phyloP scores from a whole-genome alignment of 2,113 vertebrate species.

The Sprattus sprattus region DNA sequence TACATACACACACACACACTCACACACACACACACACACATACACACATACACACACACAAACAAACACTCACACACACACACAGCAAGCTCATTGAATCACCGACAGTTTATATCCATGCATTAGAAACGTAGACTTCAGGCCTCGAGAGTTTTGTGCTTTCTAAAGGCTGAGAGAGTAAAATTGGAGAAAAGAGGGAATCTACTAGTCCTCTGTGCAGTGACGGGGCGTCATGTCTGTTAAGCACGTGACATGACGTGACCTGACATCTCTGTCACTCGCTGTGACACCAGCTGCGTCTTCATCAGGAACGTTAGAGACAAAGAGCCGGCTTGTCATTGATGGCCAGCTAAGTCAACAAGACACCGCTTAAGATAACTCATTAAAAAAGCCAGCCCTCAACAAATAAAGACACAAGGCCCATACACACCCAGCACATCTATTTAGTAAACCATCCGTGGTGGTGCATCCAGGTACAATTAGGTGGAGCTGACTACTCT shows the following conservation, averaged over 20 bases:
- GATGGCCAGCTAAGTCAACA: slow-evolving; percentile 11
- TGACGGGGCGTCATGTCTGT: background rate
- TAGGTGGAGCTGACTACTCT: slow-evolving; percentile 23
- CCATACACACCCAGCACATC: background rate
- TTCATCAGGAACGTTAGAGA: background rate
- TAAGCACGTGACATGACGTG: background rate
- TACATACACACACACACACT: background rate
- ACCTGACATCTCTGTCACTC: background rate
- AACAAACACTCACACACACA: background rate
- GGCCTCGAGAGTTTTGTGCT: background rate
- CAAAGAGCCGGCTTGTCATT: background rate
- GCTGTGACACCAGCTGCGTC: background rate
- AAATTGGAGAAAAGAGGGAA: background rate
- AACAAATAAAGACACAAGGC: background rate
- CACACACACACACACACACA: background rate
- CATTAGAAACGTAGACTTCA: background rate
- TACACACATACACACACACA: too few relatives aligned
- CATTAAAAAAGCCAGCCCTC: slow-evolving; percentile 21
- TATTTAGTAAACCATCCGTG: background rate
- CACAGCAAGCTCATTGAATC: background rate
- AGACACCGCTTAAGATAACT: slow-evolving; percentile 18
- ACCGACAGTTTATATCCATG: background rate
- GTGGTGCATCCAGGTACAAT: background rate
- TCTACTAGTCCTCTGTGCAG: background rate
- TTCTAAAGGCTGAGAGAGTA: background rate